These are phyloP conservation scores for Equus quagga DNA, from an alignment of 2,113 vertebrate genomes.

Conservation along the genomic window DNA sequence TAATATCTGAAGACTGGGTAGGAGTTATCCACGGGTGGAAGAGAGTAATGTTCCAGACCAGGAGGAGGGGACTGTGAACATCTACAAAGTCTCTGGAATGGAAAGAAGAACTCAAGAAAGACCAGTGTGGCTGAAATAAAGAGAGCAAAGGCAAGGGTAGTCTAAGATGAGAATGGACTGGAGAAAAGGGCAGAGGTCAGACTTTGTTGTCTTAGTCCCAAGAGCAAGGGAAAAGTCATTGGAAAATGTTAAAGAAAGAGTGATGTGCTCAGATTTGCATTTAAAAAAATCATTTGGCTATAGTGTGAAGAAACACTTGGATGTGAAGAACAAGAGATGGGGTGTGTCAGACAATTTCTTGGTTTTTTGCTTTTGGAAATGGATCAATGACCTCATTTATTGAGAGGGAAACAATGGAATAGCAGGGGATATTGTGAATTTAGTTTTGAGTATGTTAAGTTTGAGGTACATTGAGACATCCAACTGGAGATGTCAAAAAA, in stretches of 20 bases:
- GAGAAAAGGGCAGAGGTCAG: not conserved
- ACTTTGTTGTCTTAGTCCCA: not conserved
- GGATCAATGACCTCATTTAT: slow-evolving; percentile 1
- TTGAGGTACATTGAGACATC: slow-evolving; percentile 2
- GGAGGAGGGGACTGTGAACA: not conserved
- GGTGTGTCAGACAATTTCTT: not conserved
- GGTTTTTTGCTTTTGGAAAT: not conserved
- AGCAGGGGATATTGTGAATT: not conserved
- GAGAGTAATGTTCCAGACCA: not conserved
- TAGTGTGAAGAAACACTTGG: not conserved
- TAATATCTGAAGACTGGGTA: not conserved
- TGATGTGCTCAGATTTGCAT: not conserved
- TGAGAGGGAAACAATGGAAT: not conserved
- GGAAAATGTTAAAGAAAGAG: not conserved
- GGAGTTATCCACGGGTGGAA: not conserved
- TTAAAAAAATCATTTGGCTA: not conserved
- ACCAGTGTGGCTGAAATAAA: not conserved
- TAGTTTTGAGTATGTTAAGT: slow-evolving; percentile 22
- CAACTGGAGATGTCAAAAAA: not conserved
- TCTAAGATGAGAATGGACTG: not conserved
- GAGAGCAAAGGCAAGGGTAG: not conserved
- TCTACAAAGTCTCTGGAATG: not conserved
- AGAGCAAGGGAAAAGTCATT: not conserved
- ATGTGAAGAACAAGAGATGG: not conserved
- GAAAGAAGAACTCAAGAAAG: not conserved